phyloP scores from a whole-genome alignment of 2,888 invertebrate genomes.

The Scaptomyza parva region DNA sequence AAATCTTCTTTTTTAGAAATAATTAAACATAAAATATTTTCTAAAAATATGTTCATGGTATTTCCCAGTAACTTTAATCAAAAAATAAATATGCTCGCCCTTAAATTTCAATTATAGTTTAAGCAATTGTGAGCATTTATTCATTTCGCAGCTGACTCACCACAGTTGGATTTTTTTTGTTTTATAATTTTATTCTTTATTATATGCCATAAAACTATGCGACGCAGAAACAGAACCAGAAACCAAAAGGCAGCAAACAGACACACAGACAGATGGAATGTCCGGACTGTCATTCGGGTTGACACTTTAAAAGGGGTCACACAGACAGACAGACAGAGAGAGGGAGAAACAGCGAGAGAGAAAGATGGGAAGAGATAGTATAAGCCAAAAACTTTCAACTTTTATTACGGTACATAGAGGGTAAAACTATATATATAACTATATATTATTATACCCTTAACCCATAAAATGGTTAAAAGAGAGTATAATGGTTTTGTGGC shows the following conservation, averaged over 20 bases:
- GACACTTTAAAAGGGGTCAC: slow-evolving; percentile 78
- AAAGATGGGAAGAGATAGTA: no score
- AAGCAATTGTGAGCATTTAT: slow-evolving; percentile 3
- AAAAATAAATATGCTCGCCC: not conserved
- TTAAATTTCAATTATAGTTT: slow-evolving; percentile 6
- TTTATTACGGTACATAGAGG: slow-evolving; percentile 39
- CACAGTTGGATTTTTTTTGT: slow-evolving; percentile 3
- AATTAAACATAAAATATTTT: not conserved
- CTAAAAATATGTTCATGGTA: not conserved
- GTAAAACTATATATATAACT: not conserved
- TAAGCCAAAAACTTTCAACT: slow-evolving; percentile 32
- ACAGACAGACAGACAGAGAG: slow-evolving; percentile 9
- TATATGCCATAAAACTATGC: slow-evolving; percentile 36
- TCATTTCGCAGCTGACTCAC: not conserved
- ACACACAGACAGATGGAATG: slow-evolving; percentile 1
- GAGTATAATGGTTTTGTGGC: no score
- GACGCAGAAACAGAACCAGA: not conserved
- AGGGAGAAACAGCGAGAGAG: not conserved
- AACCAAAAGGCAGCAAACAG: no score
- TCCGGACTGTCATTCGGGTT: slow-evolving; percentile 35
- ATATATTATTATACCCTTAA: no score
- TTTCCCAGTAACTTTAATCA: not conserved
- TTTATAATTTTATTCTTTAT: slow-evolving; percentile 11
- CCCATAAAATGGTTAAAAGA: no score
- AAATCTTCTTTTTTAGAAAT: not conserved